Base-by-base conservation (phyloP, 2,113 vertebrate genomes). In the Edolisoma coerulescens region DNA sequence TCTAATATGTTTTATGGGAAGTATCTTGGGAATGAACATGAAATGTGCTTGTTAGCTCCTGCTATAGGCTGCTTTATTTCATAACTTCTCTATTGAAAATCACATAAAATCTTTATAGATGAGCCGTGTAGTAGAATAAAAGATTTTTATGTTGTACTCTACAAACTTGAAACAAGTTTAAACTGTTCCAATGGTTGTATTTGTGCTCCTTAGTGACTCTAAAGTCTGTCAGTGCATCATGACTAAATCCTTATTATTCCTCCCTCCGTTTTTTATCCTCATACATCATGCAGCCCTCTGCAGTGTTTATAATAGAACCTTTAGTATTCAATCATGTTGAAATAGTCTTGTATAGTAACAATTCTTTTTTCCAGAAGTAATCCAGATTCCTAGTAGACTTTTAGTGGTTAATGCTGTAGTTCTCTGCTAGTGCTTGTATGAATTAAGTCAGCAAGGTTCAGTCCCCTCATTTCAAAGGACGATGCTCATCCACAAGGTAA, bases 71-170 rank as follows among this genome's bases (percentile, higher is more conserved):
- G 41, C 19, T 91, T 93, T 90, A 85, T 96, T 95, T 95, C 61
- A 82, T 91, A 83, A 75, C 75, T 94, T 90, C 82, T 70, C 70
- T 88, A 69, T 92, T 96, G 75, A 44, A 93, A 95, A 94, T 93
- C 89, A 45, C 53, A 37, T 91, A 81, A 97, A 93, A 92, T 89
- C 61, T 89, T 95, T 90, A 90, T 78, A 94, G 92, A 73, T 80
- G 70, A 96, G 30, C 54, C 3, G 1, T 75, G 69, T 44, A 86
- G 45, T 61, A 47, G 60, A 92, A 95, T 82, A 42, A 93, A 91
- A 89, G 50, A 32, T 39, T 47, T 91, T 94, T 93, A 84, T 87
- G 33, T 79, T 91, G 65, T 81, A 44, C 30, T 90, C 26, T 90
- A 53, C 83, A 68, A 92, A 89, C 68, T 54, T 86, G 69, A 77